Base-by-base conservation (phyloP, 2,113 vertebrate species). In the Boleophthalmus pectinirostris region DNA sequence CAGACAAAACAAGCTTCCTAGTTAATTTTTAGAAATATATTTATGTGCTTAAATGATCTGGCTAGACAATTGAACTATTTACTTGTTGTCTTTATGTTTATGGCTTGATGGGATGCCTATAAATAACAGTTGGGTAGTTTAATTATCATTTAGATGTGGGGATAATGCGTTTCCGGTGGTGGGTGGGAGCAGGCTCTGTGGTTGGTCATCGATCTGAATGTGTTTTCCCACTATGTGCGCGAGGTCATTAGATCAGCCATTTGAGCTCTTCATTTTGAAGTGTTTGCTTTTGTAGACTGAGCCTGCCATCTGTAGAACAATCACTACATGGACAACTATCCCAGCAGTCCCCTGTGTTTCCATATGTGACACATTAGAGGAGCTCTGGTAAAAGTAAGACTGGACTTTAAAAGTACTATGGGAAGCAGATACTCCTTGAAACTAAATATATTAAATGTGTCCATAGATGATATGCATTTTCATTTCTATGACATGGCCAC, bases 261-360 rank as follows among this genome's bases (percentile, higher is more conserved):
- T 87, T 85, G 91, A 93, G 88, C 85, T 91, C 80, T 83, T 94
- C 82, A 90, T 90, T 93, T 92, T 87, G 72, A 86, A 90, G 76
- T 91, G 88, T 93, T 94, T 92, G 90, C 86, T 93, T 93, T 93
- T 90, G 81, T 80, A 82, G 71, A 70, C 74, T 80, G 61, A 85
- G 80, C 78, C 88, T 85, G 78, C 80, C 88, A 82, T 85, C 68
- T 78, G 75, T 74, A 75, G 73, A 80, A 72, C 57, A 77, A 84
- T 86, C 85, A 67, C 57, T 83, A 82, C 83, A 87, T 78, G 53
- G 35, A 79, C 70, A 65, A 63, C 43, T 51, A 70, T 61, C 67
- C 53, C 20, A n/a, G 65, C 73, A 67, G 35, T 54, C n/a, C n/a
- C 64, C 69, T 53, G 45, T 58, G n/a, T 66, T 45, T 61, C 38